Percentiles rank a stretch among this genome's conserved stretches.
These are phyloP conservation scores for Oxytorus armatus DNA, from an alignment of 2,888 invertebrate species.

Conservation along the genomic window DNA sequence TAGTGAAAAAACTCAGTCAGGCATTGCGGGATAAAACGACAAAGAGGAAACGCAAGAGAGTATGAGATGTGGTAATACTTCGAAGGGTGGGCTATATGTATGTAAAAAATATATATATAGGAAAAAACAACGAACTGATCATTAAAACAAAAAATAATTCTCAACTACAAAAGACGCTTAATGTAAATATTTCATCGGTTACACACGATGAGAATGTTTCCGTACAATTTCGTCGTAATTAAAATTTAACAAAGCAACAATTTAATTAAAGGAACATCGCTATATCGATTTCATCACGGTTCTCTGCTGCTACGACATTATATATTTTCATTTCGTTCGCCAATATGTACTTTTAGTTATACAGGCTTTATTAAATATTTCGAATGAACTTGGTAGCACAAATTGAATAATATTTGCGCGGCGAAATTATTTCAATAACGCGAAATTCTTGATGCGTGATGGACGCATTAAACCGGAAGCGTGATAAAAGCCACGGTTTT, in stretches of 20 bases:
- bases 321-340: neutral
- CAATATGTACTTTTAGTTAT: neutral
- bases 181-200: neutral
- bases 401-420: constrained; percentile 10
- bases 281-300: constrained; percentile 7
- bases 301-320: neutral
- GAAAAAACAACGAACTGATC: constrained; percentile 9
- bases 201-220: neutral
- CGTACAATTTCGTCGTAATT: constrained; percentile 10
- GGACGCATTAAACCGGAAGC: neutral
- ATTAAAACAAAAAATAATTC: constrained; percentile 22
- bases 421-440: constrained; percentile 1
- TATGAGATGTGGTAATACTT: constrained; percentile 29
- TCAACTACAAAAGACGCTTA: constrained; percentile 19
- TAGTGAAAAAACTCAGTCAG: constrained; percentile 44
- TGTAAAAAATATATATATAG: neutral
- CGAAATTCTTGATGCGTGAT: constrained; percentile 7
- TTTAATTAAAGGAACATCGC: neutral
- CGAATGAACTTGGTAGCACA: neutral
- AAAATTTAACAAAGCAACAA: constrained; percentile 12
- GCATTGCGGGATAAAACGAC: constrained; percentile 26
- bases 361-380: neutral
- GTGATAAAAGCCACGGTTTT: constrained; percentile 33
- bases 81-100: constrained; percentile 19
- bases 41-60: neutral